Base-by-base conservation (phyloP, 2,797 vertebrate genomes). In the Petrocephalus schoutedeni region DNA sequence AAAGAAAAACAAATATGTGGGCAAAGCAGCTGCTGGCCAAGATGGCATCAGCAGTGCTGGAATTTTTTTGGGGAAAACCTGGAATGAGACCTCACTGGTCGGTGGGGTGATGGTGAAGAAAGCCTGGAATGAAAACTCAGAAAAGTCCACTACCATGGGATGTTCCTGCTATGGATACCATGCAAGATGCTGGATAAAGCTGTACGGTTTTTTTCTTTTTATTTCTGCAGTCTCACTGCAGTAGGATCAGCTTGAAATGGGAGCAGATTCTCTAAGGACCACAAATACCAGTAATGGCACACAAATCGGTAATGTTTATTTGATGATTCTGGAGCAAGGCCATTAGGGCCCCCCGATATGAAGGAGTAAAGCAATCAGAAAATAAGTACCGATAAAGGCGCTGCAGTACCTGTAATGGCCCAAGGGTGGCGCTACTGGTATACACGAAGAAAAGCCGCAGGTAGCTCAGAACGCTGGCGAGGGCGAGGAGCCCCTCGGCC, bases 401-500 rank as follows among this genome's bases (percentile, higher is more conserved):
- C 89, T 9, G 28, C 7, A 77, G 88, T 94, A 99, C 98, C 98
- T 99, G 98, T 53, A 99, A 95, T 0, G 98, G 98, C 49, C 98
- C 98, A 91, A 99, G 93, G 92, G 98, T 97, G 90, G 98, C 99
- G 95, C 98, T 99, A 91, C 98, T 99, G 89, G 98, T 99, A 94
- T 99, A 99, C 98, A 99, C 98, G 92, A 99, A 99, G 95, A 99
- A 99, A 86, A 99, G 98, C 14, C 98, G 97, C 74, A 99, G 96
- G 87, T 99, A 99, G 93, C 98, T 99, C 21, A 99, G 95, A 88
- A 99, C 96, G 12, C 99, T 99, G 86, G 98, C 98, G 87, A 99
- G 98, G 58, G 98, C 98, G 92, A 99, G 99, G 89, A 99, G 96
- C 36, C 98, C 98, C 94, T 99, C 98, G 0, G 98, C 98, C 90